Evolutionary conservation across 2,888 invertebrate genomes (phyloP).

Genomic region (Pilophorus perplexus): DNA sequence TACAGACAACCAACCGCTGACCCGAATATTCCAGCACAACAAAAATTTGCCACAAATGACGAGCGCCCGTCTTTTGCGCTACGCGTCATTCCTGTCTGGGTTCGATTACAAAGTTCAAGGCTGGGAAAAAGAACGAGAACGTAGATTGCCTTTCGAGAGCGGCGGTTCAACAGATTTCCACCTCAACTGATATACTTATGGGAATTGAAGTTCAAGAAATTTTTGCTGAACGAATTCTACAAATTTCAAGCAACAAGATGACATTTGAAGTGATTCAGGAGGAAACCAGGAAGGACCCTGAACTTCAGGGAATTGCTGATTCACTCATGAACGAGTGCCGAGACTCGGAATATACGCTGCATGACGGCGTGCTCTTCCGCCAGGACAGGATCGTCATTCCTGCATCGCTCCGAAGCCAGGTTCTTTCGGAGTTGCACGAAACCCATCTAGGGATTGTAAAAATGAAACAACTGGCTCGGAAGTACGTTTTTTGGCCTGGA

Average conservation of each 20-base stretch:
- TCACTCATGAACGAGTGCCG: neutral
- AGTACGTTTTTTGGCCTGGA: slow-evolving; percentile 49
- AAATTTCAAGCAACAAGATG: slow-evolving; percentile 25
- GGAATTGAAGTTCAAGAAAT: slow-evolving; percentile 17
- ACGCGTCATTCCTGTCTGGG: slow-evolving; percentile 36
- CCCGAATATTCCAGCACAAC: slow-evolving; percentile 29
- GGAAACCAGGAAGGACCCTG: slow-evolving; percentile 33
- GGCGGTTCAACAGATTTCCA: neutral
- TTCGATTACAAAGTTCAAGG: slow-evolving; percentile 42
- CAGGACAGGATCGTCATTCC: slow-evolving; percentile 44
- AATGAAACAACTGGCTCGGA: slow-evolving; percentile 49
- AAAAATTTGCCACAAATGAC: slow-evolving; percentile 37
- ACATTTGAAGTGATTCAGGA: slow-evolving; percentile 5
- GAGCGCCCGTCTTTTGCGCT: slow-evolving; percentile 24
- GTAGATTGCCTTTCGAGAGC: slow-evolving; percentile 32
- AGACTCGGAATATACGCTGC: neutral
- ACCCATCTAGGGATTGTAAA: slow-evolving; percentile 49
- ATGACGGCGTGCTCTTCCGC: slow-evolving; percentile 36
- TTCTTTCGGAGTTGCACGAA: slow-evolving; percentile 49
- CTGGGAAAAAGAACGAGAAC: neutral
- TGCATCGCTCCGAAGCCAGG: slow-evolving; percentile 41
- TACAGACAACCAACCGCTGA: slow-evolving; percentile 40
- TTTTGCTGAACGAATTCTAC: slow-evolving; percentile 19
- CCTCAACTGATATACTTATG: neutral
- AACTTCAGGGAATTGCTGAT: neutral